Percentiles rank a stretch among this genome's conserved stretches.
These are phyloP conservation scores for Furnarius figulus DNA, from an alignment of 2,113 vertebrate genomes.

Conservation along the genomic window DNA sequence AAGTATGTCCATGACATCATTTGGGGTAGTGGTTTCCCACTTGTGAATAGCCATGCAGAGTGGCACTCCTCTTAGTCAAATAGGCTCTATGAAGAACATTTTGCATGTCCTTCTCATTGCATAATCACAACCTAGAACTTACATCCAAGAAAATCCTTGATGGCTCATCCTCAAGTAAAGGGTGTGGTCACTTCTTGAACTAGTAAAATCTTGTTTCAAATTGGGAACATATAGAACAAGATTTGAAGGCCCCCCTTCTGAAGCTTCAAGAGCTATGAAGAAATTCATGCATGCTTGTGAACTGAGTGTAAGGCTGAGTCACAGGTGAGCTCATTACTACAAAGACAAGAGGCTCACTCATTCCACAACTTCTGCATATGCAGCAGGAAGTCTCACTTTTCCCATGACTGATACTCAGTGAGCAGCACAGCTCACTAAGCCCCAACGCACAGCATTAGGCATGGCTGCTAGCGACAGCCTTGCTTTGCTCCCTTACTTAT, in stretches of 20 bases:
- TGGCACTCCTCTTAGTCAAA: not conserved
- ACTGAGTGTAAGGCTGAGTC: slow-evolving; percentile 1
- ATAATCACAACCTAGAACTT: not conserved
- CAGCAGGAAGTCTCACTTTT: not conserved
- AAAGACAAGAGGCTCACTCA: not conserved
- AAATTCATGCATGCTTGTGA: slow-evolving; percentile 10
- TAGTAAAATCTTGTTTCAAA: not conserved
- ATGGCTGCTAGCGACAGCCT: not conserved
- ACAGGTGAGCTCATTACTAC: not conserved
- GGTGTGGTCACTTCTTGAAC: not conserved
- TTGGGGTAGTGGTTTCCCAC: not conserved
- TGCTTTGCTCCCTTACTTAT: not conserved
- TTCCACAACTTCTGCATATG: not conserved
- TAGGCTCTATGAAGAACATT: not conserved
- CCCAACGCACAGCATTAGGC: not conserved
- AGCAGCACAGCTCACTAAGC: not conserved
- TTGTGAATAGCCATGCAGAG: not conserved
- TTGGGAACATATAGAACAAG: not conserved
- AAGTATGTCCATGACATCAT: not conserved
- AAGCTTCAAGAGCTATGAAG: not conserved
- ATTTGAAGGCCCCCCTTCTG: not conserved
- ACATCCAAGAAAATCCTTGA: not conserved
- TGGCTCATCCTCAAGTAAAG: not conserved
- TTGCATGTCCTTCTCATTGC: not conserved
- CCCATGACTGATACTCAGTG: not conserved